Base-by-base conservation (phyloP, 1,140 invertebrate species). In the Halyomorpha halys region DNA sequence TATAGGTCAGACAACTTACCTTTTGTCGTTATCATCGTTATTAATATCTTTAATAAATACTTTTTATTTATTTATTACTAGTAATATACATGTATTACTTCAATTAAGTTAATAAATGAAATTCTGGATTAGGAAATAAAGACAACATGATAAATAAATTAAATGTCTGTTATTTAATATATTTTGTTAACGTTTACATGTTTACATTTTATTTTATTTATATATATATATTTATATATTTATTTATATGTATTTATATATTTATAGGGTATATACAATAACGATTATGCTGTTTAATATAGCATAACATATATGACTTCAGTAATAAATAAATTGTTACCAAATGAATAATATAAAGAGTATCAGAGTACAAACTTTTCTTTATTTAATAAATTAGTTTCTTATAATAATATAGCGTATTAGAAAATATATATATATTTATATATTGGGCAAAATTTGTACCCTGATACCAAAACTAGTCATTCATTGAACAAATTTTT, bases 141-240 rank as follows among this genome's bases (percentile, higher is more conserved):
- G 18, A 56, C 53, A 56, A 56, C 53, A 56, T 39, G 23, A 25
- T 53, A 65, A 47, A 51, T 60, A 65, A 65, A 65, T 65, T 65
- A 65, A 65, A 59, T 65, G 63, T 65, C 30, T 65, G 63, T 65
- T 65, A 62, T 65, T 65, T 61, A 62, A 61, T 65, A 65, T 65
- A 63, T 65, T 39, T 65, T 65, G 64, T 65, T 65, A 65, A 65
- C 64, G 59, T 61, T 63, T 63, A 63, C 45, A 63, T 53, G 62
- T 63, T 63, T 65, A 65, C 64, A 65, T 65, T 61, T 59, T 60
- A 62, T 44, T 65, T 65, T 65, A 45, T 56, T 25, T 44, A 59
- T 59, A 60, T 59, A 59, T 45, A 45, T 60, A 47, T 60, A 60
- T 60, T 39, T 30, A 30, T 30, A 30, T 30, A 45, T 60, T 21